Percentiles rank a stretch among this genome's conserved stretches.
Conservation (phyloP, 2,113 vertebrate genomes). For the Arenaria interpres region DNA sequence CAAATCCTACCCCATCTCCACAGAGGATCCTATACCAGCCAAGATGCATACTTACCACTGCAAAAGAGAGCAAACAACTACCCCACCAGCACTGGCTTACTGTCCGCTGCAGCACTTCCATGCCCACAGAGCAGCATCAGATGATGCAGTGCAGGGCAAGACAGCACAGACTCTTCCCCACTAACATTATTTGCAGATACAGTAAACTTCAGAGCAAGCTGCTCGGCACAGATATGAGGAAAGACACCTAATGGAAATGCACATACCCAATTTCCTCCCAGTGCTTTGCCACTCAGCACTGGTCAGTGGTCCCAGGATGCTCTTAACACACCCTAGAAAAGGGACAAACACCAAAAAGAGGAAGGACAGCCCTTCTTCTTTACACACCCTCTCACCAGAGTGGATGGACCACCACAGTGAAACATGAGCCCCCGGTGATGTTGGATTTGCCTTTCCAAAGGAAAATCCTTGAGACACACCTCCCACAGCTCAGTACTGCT, state of each 20-base stretch:
- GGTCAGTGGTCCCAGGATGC: not conserved
- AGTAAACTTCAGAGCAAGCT: not conserved
- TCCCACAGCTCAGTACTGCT: not conserved
- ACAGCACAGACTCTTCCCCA: not conserved
- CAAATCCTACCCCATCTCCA: not conserved
- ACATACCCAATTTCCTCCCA: not conserved
- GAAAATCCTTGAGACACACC: not conserved
- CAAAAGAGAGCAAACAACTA: not conserved
- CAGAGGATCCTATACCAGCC: not conserved
- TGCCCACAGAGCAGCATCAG: not conserved
- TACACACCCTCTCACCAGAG: not conserved
- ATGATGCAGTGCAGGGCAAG: not conserved
- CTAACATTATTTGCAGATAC: not conserved
- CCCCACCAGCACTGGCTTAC: not conserved
- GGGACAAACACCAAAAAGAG: not conserved
- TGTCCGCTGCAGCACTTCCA: not conserved
- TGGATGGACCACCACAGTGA: not conserved
- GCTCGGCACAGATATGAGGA: not conserved
- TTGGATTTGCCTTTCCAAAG: not conserved
- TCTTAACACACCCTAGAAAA: not conserved
- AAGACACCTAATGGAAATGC: not conserved
- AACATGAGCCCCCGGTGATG: not conserved
- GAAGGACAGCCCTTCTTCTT: not conserved
- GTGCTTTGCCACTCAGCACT: not conserved
- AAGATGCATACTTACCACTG: not conserved